A percentile compares a stretch with the other conserved stretches of the same genome.
Conservation (phyloP, 1,140 invertebrate species). For the Araneus ventricosus region DNA sequence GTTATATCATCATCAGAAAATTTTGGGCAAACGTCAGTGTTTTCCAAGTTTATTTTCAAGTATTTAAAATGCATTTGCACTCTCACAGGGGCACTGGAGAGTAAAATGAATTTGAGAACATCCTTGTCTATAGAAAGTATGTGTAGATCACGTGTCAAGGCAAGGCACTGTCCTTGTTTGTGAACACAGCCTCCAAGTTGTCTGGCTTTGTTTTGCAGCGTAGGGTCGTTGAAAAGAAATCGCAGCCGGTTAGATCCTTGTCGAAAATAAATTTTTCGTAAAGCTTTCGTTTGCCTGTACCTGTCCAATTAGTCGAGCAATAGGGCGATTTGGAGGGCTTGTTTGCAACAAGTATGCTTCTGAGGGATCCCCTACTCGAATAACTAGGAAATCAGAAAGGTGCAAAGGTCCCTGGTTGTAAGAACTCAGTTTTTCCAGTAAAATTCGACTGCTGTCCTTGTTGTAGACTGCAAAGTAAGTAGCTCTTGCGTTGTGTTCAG, state of each 20-base stretch:
- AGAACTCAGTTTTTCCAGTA: not conserved
- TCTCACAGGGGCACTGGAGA: not conserved
- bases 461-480: not conserved
- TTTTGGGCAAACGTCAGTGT: no score
- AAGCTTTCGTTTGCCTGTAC: no score
- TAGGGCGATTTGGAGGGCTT: not conserved
- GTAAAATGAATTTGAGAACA: not conserved
- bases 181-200: not conserved
- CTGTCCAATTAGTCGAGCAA: not conserved
- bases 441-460: not conserved
- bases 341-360: no score
- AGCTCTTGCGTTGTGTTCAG: not conserved
- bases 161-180: not conserved
- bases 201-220: not conserved
- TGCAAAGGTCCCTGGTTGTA: constrained; percentile 6
- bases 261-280: constrained; percentile 26
- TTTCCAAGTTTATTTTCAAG: not conserved
- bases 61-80: not conserved
- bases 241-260: not conserved
- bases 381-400: not conserved
- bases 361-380: no score
- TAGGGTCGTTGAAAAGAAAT: not conserved
- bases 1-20: no score
- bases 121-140: not conserved
- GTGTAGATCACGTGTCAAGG: constrained; percentile 13